Base-by-base conservation (phyloP, 2,113 vertebrate species). In the Prochilodus magdalenae region DNA sequence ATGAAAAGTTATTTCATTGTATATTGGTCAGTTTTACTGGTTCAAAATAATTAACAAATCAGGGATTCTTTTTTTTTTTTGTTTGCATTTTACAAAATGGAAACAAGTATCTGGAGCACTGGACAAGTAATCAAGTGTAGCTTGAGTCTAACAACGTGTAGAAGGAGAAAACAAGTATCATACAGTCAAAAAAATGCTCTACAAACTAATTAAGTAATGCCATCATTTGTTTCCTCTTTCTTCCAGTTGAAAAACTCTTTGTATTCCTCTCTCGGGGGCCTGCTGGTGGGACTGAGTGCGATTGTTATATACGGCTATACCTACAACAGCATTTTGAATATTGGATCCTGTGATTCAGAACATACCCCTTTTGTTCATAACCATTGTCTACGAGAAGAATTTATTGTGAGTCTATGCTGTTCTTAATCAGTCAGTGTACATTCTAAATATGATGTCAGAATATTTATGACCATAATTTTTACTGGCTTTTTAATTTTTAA, bases 181-280 rank as follows among this genome's bases (percentile, higher is more conserved):
- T 51, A 22, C 18, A 55, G 53, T 22, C 20, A 55, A 55, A 22
- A n/a, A 22, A 7, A 55, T 55, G 5, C 7, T 55, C 6, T 60
- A 11, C 57, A 51, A 51, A 51, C 18, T 20, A 55, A 20, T 2
- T 1, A 15, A 26, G 11, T 13, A 26, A 11, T 60, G 7, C 13
- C 1, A 12, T 11, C 12, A 22, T 2, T 12, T 33, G 20, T 65
- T 16, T 40, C 55, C 47, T 83, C 7, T 59, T 12, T 79, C 51
- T 70, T 62, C 53, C 86, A 94, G 94, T 78, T 94, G 59, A 87
- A 26, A 6, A 78, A 83, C n/a, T 90, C 89, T 62, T 85, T 84
- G 15, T 92, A 67, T 84, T 88, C 79, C 84, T 90, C 92, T n/a
- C 2, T 79, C 15, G 63, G 84, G 5, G 86, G 90, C 29, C 86